A percentile compares a stretch with the other conserved stretches of the same genome.
Conservation (phyloP, 2,113 vertebrate genomes). For the Sceloporus undulatus region DNA sequence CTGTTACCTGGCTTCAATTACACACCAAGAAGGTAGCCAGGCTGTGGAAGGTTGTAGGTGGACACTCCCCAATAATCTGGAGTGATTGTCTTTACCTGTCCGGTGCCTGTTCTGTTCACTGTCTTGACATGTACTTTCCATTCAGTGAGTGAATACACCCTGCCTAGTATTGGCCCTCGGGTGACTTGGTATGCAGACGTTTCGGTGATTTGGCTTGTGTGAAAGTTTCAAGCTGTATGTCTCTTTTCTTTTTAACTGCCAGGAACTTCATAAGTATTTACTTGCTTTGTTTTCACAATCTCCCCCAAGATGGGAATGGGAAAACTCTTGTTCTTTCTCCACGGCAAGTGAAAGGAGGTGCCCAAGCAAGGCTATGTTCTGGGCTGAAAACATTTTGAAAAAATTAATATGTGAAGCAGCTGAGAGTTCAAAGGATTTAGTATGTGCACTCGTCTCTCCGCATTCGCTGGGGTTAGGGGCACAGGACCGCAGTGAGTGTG, state of each 20-base stretch:
- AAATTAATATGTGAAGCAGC: not conserved
- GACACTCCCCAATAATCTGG: constrained; percentile 11
- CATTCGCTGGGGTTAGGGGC: too few relatives aligned
- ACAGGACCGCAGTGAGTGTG: too few relatives aligned
- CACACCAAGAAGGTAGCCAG: not conserved
- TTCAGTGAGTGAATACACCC: not conserved
- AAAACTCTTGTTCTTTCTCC: not conserved
- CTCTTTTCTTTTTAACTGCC: not conserved
- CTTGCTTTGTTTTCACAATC: not conserved
- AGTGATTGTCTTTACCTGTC: constrained; percentile 1
- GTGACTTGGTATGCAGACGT: not conserved
- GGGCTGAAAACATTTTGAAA: not conserved
- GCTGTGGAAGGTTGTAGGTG: not conserved
- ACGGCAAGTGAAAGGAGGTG: not conserved
- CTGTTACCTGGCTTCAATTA: not conserved
- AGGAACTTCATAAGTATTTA: constrained; percentile 1
- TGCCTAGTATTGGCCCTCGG: not conserved
- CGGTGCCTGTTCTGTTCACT: not conserved
- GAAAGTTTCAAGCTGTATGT: constrained; percentile 8
- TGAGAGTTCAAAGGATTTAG: not conserved
- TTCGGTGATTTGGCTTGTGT: not conserved
- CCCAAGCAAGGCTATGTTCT: not conserved
- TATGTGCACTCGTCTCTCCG: too few relatives aligned
- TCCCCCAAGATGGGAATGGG: not conserved
- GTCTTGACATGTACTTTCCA: constrained; percentile 9